Evolutionary conservation across 2,113 vertebrate species (phyloP).

Genomic region (Sander vitreus): DNA sequence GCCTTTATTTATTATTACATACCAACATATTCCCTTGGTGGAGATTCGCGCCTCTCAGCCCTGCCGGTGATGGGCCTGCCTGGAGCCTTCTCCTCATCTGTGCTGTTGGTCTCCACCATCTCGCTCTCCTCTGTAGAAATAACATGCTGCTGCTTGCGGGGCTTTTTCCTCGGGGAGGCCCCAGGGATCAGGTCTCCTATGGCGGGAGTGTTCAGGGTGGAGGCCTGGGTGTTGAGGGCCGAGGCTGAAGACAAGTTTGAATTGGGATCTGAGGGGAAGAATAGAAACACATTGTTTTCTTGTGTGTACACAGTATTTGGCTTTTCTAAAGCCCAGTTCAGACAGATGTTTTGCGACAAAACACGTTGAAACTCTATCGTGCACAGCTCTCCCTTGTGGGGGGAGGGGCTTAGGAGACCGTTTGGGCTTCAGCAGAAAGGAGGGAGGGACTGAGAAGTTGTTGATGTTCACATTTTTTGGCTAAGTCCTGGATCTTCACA

Average conservation of each 20-base stretch:
- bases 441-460: no score
- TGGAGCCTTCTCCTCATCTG: slow-evolving; percentile 93
- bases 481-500: no score
- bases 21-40: slow-evolving; percentile 98
- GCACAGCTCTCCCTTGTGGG: no score
- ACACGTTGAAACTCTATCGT: no score
- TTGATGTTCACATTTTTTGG: no score
- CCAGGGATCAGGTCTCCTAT: slow-evolving; percentile 92
- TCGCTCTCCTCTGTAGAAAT: slow-evolving; percentile 98
- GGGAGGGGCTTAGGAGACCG: no score
- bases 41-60: slow-evolving; percentile 93
- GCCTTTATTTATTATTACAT: slow-evolving; percentile 29
- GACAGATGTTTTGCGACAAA: no score
- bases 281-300: neutral
- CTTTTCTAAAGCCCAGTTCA: neutral
- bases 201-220: slow-evolving; percentile 84
- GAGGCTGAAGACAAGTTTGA: slow-evolving; percentile 66
- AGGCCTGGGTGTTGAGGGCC: slow-evolving; percentile 86
- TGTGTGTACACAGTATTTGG: neutral
- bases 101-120: slow-evolving; percentile 99
- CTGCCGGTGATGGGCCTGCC: slow-evolving; percentile 89
- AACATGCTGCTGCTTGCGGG: slow-evolving; percentile 97
- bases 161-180: slow-evolving; percentile 97
- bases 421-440: no score
- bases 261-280: slow-evolving; percentile 60